Evolutionary conservation across 2,797 vertebrate species (phyloP), one percentile per base, ranked within the genome.

Genomic region (Macroramphosus scolopax): DNA sequence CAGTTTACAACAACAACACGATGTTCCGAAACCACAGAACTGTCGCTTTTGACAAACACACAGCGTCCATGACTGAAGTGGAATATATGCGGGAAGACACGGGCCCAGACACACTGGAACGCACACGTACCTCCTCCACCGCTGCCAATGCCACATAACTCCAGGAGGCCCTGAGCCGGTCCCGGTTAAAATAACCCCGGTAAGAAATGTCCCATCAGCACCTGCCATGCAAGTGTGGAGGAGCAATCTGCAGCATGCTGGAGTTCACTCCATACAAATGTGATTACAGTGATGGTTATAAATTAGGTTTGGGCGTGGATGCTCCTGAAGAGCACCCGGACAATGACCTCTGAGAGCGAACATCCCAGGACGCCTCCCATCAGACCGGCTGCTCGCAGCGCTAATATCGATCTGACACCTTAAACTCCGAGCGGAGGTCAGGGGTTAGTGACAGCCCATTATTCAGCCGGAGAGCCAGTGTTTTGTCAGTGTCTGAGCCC

Each of bases 361-460:
- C 34, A 16, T 73, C 63, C 43, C 42, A 28, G 49, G 55, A 31
- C 47, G 42, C 45, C 55, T 57, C 53, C 37, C 43, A 38, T 64
- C 73, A 80, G 65, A 57, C 44, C 59, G 60, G 63, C 40, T 3
- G 72, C 54, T 56, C 57, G 32, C 65, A 65, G 62, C 63, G 41
- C 63, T 35, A 68, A 57, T 80, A 82, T 80, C 37, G 75, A 86
- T 83, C 77, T 46, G 76, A 80, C 79, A 75, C 72, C 63, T 47
- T 66, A 77, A 78, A 85, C 83, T 77, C 72, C 20, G 71, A 57
- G 71, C 67, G 51, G 51, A 75, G 85, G 80, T 88, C 84, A 71
- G 47, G 51, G 89, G 84, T 86, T 52, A 80, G 52, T 45, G 75
- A 73, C 82, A 69, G 81, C 52, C 76, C 83, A 88, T 90, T 85